Conservation (phyloP, 2,888 invertebrate genomes). For the Phaedon cochleariae region DNA sequence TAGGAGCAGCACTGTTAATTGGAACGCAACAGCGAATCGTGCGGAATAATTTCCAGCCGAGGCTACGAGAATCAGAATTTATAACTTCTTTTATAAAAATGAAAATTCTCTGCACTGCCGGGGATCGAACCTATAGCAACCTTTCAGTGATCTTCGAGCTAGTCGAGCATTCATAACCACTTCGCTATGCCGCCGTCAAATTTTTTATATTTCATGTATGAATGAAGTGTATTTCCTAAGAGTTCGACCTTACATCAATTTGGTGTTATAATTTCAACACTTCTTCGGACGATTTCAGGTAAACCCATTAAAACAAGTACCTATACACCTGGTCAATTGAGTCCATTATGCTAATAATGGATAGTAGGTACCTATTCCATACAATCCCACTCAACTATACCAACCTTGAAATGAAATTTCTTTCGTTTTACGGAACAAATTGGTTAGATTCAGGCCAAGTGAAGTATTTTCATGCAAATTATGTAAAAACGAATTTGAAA, state of each 20-base stretch:
- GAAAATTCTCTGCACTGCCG: no score
- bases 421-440: background rate
- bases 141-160: no score
- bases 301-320: background rate
- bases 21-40: no score
- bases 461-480: background rate
- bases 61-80: no score
- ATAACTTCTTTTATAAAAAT: no score
- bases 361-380: background rate
- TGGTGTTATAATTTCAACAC: background rate
- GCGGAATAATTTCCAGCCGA: no score
- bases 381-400: background rate
- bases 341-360: background rate
- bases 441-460: background rate
- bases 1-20: no score
- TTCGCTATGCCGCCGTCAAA: no score
- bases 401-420: background rate
- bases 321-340: background rate
- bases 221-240: no score
- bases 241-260: background rate
- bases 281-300: background rate
- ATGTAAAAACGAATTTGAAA: background rate
- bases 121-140: no score
- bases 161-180: no score
- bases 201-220: no score